A percentile compares a stretch with the other conserved stretches of the same genome.
Conservation (phyloP, 2,113 vertebrate species). For the Fulmarus glacialis region DNA sequence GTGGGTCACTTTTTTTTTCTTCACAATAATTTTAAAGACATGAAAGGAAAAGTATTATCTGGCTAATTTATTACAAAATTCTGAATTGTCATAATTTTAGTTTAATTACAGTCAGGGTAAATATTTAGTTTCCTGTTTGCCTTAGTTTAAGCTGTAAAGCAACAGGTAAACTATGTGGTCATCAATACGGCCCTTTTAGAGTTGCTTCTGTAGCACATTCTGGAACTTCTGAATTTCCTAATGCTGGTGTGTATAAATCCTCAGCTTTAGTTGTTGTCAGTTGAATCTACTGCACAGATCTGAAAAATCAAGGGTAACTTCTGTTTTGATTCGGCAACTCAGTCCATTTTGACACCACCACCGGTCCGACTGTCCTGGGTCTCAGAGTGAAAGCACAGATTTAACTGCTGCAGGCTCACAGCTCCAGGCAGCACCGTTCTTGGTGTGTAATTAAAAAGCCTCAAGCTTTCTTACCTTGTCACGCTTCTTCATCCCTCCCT, state of each 20-base stretch:
- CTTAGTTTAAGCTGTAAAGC: background rate
- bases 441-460: background rate
- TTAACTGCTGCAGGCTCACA: background rate
- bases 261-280: background rate
- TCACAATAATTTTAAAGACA: background rate
- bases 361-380: background rate
- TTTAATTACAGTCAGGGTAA: background rate
- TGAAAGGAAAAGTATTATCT: background rate
- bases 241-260: background rate
- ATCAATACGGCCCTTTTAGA: background rate
- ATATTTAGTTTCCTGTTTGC: background rate
- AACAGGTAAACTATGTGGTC: background rate
- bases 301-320: background rate
- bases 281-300: background rate
- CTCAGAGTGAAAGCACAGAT: background rate
- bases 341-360: background rate
- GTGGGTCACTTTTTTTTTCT: background rate
- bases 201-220: background rate
- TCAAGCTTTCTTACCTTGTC: background rate
- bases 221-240: background rate
- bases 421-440: background rate
- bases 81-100: background rate
- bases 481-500: background rate
- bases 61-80: background rate
- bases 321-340: background rate